phyloP scores from a whole-genome alignment of 2,797 vertebrate species.

The Chiloscyllium punctatum region DNA sequence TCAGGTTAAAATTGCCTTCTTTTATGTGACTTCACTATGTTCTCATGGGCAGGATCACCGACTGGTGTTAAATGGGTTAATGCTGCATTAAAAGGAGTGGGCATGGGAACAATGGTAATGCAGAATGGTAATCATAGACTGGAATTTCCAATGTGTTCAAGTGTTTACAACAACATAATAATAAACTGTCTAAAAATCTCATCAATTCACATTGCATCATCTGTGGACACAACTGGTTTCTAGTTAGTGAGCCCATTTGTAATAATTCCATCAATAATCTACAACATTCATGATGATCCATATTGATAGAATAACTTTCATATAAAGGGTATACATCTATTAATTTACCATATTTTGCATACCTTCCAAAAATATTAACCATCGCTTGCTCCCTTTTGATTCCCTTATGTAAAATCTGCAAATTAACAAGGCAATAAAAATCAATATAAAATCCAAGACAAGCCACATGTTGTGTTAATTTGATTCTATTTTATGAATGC shows the following conservation, averaged over 20 bases:
- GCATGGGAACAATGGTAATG: neutral
- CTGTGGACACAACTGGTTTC: neutral
- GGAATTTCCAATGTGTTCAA: neutral
- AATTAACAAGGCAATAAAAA: conserved; percentile 43
- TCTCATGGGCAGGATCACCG: no score
- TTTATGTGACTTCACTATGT: neutral
- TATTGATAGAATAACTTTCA: neutral
- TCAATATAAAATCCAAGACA: conserved; percentile 12
- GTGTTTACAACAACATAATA: neutral
- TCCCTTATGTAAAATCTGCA: conserved; percentile 66
- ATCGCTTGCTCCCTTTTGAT: conserved; percentile 66
- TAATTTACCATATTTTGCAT: conserved; percentile 40
- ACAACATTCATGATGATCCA: no score
- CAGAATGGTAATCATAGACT: no score
- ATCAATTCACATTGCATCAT: neutral
- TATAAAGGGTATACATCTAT: no score
- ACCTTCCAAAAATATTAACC: conserved; percentile 72
- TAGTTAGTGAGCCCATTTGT: neutral
- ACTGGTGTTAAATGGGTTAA: neutral
- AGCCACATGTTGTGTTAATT: neutral
- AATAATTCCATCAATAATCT: neutral
- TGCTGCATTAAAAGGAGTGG: neutral
- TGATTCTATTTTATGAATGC: neutral
- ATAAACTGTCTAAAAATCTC: neutral
- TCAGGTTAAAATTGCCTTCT: neutral